A percentile compares a stretch with the other conserved stretches of the same genome.
phyloP scores from a whole-genome alignment of 2,888 invertebrate genomes.

The Sipunculus nudus region DNA sequence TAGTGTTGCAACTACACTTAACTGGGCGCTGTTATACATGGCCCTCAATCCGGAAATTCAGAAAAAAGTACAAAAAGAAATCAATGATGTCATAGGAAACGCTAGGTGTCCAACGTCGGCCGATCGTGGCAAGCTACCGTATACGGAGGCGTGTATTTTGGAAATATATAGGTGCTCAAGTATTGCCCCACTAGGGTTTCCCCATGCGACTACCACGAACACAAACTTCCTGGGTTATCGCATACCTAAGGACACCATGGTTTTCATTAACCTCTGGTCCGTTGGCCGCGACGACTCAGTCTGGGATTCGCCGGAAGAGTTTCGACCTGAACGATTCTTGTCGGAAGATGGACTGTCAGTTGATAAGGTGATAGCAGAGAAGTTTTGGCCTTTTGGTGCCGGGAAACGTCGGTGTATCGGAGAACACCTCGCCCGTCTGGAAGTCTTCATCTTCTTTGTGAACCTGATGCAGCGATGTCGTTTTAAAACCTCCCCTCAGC shows the following conservation, averaged over 20 bases:
- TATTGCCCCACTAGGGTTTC: slow-evolving; percentile 56
- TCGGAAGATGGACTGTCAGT: slow-evolving; percentile 31
- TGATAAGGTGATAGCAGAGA: slow-evolving; percentile 38
- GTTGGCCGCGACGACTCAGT: slow-evolving; percentile 47
- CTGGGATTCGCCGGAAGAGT: slow-evolving; percentile 52
- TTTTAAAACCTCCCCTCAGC: no score
- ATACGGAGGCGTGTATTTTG: slow-evolving; percentile 50
- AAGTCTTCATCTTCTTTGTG: slow-evolving; percentile 54
- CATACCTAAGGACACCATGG: slow-evolving; percentile 47
- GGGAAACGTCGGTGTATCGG: slow-evolving; percentile 57
- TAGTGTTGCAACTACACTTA: slow-evolving; percentile 51
- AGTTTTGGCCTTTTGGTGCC: slow-evolving; percentile 51
- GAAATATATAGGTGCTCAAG: slow-evolving; percentile 52
- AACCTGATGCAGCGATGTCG: slow-evolving; percentile 48
- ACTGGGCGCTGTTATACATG: slow-evolving; percentile 55
- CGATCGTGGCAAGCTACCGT: slow-evolving; percentile 46
- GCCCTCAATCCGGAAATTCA: slow-evolving; percentile 50
- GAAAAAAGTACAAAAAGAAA: slow-evolving; percentile 49
- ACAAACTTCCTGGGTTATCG: slow-evolving; percentile 38
- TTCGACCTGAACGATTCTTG: slow-evolving; percentile 51
- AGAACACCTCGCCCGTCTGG: slow-evolving; percentile 52
- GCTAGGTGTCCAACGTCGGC: slow-evolving; percentile 40
- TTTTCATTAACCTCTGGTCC: slow-evolving; percentile 56
- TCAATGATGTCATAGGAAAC: slow-evolving; percentile 44
- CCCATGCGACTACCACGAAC: slow-evolving; percentile 51